phyloP scores from a whole-genome alignment of 1,140 invertebrate species.

The Dufourea novaeangliae region DNA sequence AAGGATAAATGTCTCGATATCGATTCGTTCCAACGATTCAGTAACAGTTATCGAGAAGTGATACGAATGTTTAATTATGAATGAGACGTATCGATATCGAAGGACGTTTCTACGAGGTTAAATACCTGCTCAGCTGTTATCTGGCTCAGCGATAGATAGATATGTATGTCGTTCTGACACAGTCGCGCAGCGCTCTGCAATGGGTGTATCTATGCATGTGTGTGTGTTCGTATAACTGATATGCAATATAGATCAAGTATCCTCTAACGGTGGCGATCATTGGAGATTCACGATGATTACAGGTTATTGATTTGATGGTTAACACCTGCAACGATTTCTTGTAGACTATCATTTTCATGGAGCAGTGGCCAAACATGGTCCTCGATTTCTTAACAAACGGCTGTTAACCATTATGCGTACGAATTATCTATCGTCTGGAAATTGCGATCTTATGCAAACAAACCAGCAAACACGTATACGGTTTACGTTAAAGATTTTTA shows the following conservation, averaged over 20 bases:
- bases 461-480: too few species aligned
- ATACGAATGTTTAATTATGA: neutral
- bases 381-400: too few species aligned
- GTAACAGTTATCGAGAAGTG: neutral
- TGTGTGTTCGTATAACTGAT: neutral
- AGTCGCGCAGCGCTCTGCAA: neutral
- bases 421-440: neutral
- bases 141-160: neutral
- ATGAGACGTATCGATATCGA: neutral
- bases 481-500: too few species aligned
- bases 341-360: neutral
- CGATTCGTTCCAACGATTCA: constrained; percentile 10
- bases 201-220: too few species aligned
- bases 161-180: neutral
- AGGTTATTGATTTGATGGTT: too few species aligned
- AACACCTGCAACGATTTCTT: neutral
- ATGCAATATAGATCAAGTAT: neutral
- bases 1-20: constrained; percentile 36
- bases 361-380: too few species aligned
- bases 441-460: neutral
- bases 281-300: too few species aligned
- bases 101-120: constrained; percentile 23
- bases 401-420: too few species aligned
- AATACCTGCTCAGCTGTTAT: constrained; percentile 31
- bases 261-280: neutral